Base-by-base conservation (phyloP, 2,797 vertebrate genomes). In the Characodon lateralis region DNA sequence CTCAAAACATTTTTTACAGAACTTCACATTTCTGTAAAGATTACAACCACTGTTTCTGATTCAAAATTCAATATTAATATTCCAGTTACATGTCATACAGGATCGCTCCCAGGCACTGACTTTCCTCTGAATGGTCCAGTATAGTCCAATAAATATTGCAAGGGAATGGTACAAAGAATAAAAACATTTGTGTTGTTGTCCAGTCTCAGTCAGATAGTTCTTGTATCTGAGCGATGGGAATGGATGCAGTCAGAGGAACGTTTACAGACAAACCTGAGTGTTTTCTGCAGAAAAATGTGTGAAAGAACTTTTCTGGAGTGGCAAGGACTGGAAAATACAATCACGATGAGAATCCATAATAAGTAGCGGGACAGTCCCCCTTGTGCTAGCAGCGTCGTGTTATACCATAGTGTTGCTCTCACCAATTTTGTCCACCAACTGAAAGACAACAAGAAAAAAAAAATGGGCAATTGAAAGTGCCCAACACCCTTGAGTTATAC, bases 331-430 rank as follows among this genome's bases (percentile, higher is more conserved):
- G 83, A 84, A 83, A 71, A 82, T 72, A 88, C 73, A 90, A 76
- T 89, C 83, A 87, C 58, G 72, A 72, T 78, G 78, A 87, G 70
- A 84, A 93, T 87, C 90, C 91, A 91, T 89, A 94, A 96, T 96
- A 96, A 97, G 97, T 88, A 91, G 93, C 76, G 92, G 94, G 90
- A 90, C 55, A 69, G 68, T 82, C 73, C 81, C 77, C 69, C 8
- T 0, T 43, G 68, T 24, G 48, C 82, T 71, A 77, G 56, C 75
- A 58, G 90, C 31, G 92, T 59, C 86, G 53, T 91, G 95, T 97
- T 97, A 99, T 96, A 99, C 98, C 98, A 99, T 99, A 71, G 94
- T 97, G 97, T 97, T 98, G 96, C 98, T 98, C 93, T 99, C 98
- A 65, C 97, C 97, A 82, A 96, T 96, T 96, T 97, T 97, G 95